These are phyloP conservation scores for Acanthopagrus latus DNA, from an alignment of 2,797 vertebrate species.

Conservation along the genomic window DNA sequence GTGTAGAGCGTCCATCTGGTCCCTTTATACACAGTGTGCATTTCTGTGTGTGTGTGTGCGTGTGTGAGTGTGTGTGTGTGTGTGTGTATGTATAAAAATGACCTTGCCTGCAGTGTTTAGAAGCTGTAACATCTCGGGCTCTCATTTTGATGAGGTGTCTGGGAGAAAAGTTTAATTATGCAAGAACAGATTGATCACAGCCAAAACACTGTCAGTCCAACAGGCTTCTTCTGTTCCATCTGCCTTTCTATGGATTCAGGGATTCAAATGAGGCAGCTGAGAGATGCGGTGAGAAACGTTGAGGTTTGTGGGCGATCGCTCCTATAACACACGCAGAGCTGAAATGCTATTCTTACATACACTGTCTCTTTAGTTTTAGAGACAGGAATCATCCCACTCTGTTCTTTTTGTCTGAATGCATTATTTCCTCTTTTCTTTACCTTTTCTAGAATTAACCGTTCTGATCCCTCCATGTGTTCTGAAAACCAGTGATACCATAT, in stretches of 20 bases:
- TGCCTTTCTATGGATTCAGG: slow-evolving; percentile 26
- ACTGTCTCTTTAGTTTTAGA: neutral
- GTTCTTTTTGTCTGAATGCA: neutral
- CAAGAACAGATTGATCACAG: slow-evolving; percentile 45
- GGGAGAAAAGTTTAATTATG: slow-evolving; percentile 51
- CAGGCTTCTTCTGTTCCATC: slow-evolving; percentile 49
- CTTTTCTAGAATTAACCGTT: slow-evolving; percentile 26
- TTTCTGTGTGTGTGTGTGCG: slow-evolving; percentile 20
- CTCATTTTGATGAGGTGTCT: slow-evolving; percentile 39
- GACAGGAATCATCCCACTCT: neutral
- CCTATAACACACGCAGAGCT: neutral
- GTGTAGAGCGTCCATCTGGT: slow-evolving; percentile 81
- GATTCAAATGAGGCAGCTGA: slow-evolving; percentile 26
- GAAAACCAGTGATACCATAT: slow-evolving; percentile 9
- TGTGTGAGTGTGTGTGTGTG: slow-evolving; percentile 14
- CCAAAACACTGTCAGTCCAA: slow-evolving; percentile 49
- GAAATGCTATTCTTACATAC: neutral
- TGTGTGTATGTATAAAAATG: slow-evolving; percentile 52
- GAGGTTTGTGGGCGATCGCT: neutral
- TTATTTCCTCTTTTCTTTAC: slow-evolving; percentile 15
- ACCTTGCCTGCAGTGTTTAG: slow-evolving; percentile 61
- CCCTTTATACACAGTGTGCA: slow-evolving; percentile 34
- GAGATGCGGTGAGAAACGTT: neutral
- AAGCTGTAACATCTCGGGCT: slow-evolving; percentile 24
- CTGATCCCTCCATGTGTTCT: slow-evolving; percentile 22